Percentiles rank a stretch among this genome's conserved stretches.
phyloP scores from a whole-genome alignment of 2,888 invertebrate species.

The Tetragonisca angustula region DNA sequence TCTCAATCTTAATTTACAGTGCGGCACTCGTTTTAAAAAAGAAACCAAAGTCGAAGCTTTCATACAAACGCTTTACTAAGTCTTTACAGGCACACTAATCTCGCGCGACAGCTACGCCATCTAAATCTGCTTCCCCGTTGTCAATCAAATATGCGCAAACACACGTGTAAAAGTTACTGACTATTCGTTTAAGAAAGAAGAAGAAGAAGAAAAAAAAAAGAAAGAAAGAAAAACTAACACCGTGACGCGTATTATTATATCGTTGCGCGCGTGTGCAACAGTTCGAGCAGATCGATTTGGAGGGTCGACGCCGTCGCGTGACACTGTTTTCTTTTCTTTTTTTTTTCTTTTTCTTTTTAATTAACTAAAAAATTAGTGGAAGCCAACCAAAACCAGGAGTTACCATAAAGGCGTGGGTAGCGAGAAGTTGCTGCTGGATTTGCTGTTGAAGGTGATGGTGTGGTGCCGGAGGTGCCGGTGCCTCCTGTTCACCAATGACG shows the following conservation, averaged over 20 bases:
- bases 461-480: slow-evolving; percentile 83
- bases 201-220: background rate
- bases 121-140: background rate
- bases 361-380: slow-evolving; percentile 81
- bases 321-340: background rate
- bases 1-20: slow-evolving; percentile 68
- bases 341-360: slow-evolving; percentile 30
- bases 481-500: slow-evolving; percentile 84
- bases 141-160: no score
- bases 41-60: slow-evolving; percentile 69
- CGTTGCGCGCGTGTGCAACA: no score
- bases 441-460: slow-evolving; percentile 84
- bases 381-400: slow-evolving; percentile 84
- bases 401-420: slow-evolving; percentile 85
- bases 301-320: slow-evolving; percentile 33
- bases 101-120: slow-evolving; percentile 43
- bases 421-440: slow-evolving; percentile 84
- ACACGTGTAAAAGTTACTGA: no score
- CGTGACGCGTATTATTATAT: background rate
- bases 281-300: background rate
- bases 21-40: slow-evolving; percentile 69
- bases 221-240: no score
- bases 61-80: slow-evolving; percentile 74
- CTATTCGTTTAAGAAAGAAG: background rate
- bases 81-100: slow-evolving; percentile 68